phyloP scores from a whole-genome alignment of 2,113 vertebrate genomes.

The Haplochromis vanheusdeni region DNA sequence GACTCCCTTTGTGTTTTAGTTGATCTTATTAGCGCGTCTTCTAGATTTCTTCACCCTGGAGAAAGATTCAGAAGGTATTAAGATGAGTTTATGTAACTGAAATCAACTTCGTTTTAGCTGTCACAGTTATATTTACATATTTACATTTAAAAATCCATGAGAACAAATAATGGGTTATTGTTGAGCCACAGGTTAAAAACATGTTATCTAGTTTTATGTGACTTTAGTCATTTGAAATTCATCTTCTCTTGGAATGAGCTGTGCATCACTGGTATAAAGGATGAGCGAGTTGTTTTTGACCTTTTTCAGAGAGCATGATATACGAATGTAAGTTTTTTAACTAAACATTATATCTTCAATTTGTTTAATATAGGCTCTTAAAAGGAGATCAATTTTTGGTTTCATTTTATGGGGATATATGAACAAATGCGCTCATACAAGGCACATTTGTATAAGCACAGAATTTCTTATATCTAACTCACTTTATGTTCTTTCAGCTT shows the following conservation, averaged over 20 bases:
- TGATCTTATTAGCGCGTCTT: conserved; percentile 56
- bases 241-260: background rate
- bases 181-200: background rate
- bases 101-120: background rate
- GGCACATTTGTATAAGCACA: background rate
- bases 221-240: background rate
- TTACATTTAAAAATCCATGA: background rate
- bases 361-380: background rate
- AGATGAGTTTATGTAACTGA: background rate
- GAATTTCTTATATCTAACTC: background rate
- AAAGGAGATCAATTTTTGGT: background rate
- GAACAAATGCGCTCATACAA: background rate
- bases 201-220: background rate
- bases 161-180: background rate
- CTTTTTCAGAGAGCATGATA: background rate
- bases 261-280: background rate
- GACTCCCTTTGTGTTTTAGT: background rate
- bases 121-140: background rate
- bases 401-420: background rate
- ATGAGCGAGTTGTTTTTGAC: background rate
- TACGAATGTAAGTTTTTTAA: background rate
- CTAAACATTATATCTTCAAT: background rate
- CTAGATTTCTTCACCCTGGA: conserved; percentile 64
- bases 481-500: background rate
- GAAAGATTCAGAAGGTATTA: background rate